Evolutionary conservation across 2,113 vertebrate species (phyloP).

Genomic region (Macheiramphus alcinus): DNA sequence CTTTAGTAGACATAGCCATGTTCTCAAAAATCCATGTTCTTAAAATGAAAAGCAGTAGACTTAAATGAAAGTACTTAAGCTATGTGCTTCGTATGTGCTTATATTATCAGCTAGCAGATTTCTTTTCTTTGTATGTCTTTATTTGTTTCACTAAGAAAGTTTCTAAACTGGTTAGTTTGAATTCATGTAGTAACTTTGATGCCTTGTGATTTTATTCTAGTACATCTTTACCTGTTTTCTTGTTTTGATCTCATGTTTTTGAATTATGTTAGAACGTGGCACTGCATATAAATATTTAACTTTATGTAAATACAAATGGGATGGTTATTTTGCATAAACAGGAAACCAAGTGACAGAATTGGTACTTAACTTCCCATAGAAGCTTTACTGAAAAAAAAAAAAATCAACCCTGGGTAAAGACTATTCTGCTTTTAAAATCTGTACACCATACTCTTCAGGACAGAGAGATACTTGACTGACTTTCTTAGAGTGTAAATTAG

Average conservation of each 20-base stretch:
- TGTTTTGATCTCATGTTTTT: neutral
- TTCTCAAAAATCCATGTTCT: neutral
- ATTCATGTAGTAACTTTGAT: neutral
- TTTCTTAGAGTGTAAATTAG: neutral
- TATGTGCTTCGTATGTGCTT: neutral
- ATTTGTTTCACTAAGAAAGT: neutral
- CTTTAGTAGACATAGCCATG: neutral
- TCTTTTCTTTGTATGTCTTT: neutral
- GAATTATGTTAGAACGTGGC: neutral
- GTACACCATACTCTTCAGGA: neutral
- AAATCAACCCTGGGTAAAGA: neutral
- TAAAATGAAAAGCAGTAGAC: neutral
- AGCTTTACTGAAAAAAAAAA: neutral
- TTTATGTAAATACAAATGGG: neutral
- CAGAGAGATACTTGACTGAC: neutral
- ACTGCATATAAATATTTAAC: neutral
- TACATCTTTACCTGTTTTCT: neutral
- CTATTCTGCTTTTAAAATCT: neutral
- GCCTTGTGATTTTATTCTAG: neutral
- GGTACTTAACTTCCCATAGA: neutral
- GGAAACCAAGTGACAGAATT: neutral
- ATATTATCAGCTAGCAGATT: neutral
- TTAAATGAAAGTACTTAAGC: neutral
- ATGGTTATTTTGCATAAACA: neutral
- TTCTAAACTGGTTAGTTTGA: neutral